Evolutionary conservation across 2,113 vertebrate genomes (phyloP).

Genomic region (Elgaria multicarinata): DNA sequence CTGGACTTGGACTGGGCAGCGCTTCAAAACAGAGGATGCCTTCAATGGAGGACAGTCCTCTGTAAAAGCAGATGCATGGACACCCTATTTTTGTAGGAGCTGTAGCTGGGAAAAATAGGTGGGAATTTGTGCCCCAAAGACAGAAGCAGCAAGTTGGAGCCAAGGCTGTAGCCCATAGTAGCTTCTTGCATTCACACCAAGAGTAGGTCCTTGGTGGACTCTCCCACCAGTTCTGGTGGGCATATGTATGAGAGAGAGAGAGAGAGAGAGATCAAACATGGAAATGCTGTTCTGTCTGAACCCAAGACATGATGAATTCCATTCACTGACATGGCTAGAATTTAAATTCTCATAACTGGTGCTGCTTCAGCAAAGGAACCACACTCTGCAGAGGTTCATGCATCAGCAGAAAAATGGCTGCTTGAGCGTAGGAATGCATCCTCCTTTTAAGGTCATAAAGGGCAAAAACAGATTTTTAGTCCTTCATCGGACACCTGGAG

Average conservation of each 20-base stretch:
- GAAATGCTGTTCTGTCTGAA: not conserved
- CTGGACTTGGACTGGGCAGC: no score
- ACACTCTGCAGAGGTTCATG: not conserved
- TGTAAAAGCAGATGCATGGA: no score
- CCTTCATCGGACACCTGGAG: not conserved
- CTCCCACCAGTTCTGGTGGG: not conserved
- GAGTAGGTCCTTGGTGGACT: not conserved
- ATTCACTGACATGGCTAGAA: not conserved
- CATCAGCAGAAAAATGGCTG: not conserved
- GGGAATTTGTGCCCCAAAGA: not conserved
- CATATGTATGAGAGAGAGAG: no score
- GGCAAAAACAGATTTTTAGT: not conserved
- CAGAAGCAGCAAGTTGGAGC: not conserved
- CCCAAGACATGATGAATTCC: not conserved
- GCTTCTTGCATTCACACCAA: not conserved
- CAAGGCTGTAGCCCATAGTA: not conserved
- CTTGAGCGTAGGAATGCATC: not conserved
- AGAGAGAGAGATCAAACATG: not conserved
- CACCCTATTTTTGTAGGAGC: not conserved
- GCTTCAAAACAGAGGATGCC: no score
- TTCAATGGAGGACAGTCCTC: no score
- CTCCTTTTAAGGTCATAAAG: not conserved
- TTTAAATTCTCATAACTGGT: not conserved
- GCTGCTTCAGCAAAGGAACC: not conserved
- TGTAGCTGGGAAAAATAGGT: not conserved